Evolutionary conservation across 2,888 invertebrate species (phyloP).

Genomic region (Saturnia pavonia): DNA sequence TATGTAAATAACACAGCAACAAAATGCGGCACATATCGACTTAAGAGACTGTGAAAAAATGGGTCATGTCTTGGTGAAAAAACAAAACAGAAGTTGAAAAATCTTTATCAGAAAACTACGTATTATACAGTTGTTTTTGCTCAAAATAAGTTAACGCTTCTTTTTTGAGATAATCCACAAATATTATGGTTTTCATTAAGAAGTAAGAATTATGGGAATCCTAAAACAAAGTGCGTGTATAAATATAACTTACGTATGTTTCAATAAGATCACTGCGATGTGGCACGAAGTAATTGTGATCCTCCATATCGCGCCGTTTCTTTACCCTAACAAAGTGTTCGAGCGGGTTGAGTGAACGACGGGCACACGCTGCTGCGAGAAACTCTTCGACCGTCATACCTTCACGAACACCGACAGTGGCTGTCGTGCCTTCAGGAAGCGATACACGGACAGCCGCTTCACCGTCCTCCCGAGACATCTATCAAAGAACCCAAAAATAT

Average conservation of each 20-base stretch:
- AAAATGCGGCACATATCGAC: not conserved
- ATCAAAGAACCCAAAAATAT: not conserved
- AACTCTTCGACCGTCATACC: conserved; percentile 98
- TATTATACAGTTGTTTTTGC: no score
- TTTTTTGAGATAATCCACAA: not conserved
- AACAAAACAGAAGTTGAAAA: not conserved
- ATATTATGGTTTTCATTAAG: no score
- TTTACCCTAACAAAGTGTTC: conserved; percentile 98
- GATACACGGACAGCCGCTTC: conserved; percentile 95
- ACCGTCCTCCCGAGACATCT: conserved; percentile 93
- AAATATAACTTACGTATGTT: conserved; percentile 90
- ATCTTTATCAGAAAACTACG: not conserved
- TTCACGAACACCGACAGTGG: conserved; percentile 93
- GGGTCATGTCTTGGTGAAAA: no score
- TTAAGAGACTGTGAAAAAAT: not conserved
- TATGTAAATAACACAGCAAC: not conserved
- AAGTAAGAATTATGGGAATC: not conserved
- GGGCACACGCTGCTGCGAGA: conserved; percentile 94
- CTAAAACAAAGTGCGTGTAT: not conserved
- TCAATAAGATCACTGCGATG: conserved; percentile 97
- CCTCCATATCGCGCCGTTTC: conserved; percentile 96
- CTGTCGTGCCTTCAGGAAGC: conserved; percentile 91
- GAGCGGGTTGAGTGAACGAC: conserved; percentile 95
- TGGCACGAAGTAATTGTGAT: conserved; percentile 97
- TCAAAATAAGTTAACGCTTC: no score